Percentiles rank a stretch among this genome's conserved stretches.
phyloP scores from a whole-genome alignment of 2,888 invertebrate genomes.

The Limnephilus marmoratus region DNA sequence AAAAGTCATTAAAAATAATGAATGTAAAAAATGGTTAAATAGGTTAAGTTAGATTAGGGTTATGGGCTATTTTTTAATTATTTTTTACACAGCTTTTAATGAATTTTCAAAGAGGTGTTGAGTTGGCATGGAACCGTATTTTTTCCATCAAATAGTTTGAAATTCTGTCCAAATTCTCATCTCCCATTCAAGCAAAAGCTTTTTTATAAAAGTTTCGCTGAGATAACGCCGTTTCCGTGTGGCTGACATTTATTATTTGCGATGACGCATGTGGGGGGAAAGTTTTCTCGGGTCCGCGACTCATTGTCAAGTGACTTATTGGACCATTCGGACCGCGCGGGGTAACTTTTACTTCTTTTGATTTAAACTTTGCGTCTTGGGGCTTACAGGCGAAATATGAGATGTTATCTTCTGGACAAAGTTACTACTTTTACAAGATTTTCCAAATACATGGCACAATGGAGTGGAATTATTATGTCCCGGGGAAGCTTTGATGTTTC shows the following conservation, averaged over 20 bases:
- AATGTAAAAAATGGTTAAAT: too few relatives aligned
- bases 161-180: background rate
- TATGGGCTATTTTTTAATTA: too few relatives aligned
- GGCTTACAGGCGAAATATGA: slow-evolving; percentile 19
- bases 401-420: slow-evolving; percentile 38
- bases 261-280: slow-evolving; percentile 30
- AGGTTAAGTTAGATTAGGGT: too few relatives aligned
- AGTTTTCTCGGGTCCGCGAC: slow-evolving; percentile 2
- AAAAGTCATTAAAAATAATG: too few relatives aligned
- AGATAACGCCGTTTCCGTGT: background rate
- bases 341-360: slow-evolving; percentile 45
- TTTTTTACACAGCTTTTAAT: too few relatives aligned
- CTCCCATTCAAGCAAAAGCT: background rate
- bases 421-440: slow-evolving; percentile 27
- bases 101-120: too few relatives aligned
- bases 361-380: slow-evolving; percentile 46
- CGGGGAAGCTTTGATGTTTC: background rate
- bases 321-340: slow-evolving; percentile 21
- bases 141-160: background rate
- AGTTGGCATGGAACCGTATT: background rate
- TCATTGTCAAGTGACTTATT: slow-evolving; percentile 49
- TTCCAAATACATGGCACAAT: background rate
- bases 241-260: slow-evolving; percentile 31
- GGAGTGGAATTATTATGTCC: background rate
- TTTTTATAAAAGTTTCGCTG: slow-evolving; percentile 2